Conservation (phyloP, 2,113 vertebrate genomes). For the Nibea coibor region DNA sequence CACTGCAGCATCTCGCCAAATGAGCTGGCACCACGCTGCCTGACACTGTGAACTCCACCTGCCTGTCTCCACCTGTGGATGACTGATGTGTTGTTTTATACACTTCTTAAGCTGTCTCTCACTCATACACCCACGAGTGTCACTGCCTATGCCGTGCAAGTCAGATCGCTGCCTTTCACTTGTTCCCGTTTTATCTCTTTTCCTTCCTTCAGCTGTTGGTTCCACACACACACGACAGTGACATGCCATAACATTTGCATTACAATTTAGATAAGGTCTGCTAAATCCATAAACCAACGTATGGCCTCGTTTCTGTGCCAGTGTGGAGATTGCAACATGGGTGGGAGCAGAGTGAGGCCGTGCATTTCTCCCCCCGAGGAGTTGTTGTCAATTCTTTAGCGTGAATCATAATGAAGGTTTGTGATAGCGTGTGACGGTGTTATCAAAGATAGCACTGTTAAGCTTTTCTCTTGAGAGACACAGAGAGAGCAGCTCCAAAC, state of each 20-base stretch:
- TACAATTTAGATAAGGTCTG: constrained; percentile 40
- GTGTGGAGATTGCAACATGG: constrained; percentile 27
- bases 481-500: constrained; percentile 52
- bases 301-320: constrained; percentile 24
- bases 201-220: constrained; percentile 21
- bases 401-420: constrained; percentile 87
- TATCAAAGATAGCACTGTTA: constrained; percentile 87
- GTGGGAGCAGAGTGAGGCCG: constrained; percentile 6
- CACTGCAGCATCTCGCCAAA: constrained; percentile 47
- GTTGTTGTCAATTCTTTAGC: constrained; percentile 41
- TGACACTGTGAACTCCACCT: constrained; percentile 62
- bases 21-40: constrained; percentile 52
- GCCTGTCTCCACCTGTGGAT: constrained; percentile 65
- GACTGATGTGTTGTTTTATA: constrained; percentile 69
- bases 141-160: constrained; percentile 52
- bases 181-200: constrained; percentile 44
- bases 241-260: constrained; percentile 51
- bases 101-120: constrained; percentile 67
- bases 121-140: constrained; percentile 64
- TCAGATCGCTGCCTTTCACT: constrained; percentile 64
- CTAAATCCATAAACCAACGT: constrained; percentile 20
- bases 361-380: constrained; percentile 58
- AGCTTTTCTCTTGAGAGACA: constrained; percentile 48
- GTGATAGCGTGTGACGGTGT: constrained; percentile 86
- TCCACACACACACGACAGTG: not conserved